phyloP scores from a whole-genome alignment of 1,140 invertebrate genomes.

The Stegodyphus dumicola region DNA sequence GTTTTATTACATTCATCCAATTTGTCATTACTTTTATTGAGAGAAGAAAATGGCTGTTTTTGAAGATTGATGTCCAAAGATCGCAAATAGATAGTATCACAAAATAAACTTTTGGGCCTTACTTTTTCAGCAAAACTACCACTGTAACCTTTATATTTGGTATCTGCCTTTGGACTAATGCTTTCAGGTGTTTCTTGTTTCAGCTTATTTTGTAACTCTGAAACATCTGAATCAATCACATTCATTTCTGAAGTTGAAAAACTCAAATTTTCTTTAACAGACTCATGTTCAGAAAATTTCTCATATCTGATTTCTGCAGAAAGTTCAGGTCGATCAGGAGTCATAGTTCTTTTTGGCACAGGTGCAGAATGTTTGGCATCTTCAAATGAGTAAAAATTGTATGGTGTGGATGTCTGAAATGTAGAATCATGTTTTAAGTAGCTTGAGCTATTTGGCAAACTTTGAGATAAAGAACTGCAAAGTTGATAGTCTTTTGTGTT shows the following conservation, averaged over 20 bases:
- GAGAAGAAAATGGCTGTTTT: slow-evolving; percentile 62
- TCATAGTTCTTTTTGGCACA: slow-evolving; percentile 2
- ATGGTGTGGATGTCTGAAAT: slow-evolving; percentile 33
- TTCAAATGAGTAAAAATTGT: background rate
- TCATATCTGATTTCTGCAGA: background rate
- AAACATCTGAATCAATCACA: background rate
- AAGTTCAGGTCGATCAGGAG: background rate
- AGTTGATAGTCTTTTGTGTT: background rate
- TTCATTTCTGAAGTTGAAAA: background rate
- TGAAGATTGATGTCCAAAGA: slow-evolving; percentile 63
- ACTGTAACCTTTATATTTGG: slow-evolving; percentile 62
- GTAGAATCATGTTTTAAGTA: background rate
- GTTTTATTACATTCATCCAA: slow-evolving; percentile 36
- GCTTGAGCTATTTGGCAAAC: slow-evolving; percentile 21
- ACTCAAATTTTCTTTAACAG: background rate
- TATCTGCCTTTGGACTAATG: slow-evolving; percentile 13
- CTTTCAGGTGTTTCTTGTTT: background rate
- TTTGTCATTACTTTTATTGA: slow-evolving; percentile 59
- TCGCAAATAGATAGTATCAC: slow-evolving; percentile 62
- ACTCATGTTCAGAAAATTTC: background rate
- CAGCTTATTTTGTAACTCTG: background rate
- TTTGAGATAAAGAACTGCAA: background rate
- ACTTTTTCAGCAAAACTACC: slow-evolving; percentile 63
- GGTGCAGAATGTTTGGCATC: slow-evolving; percentile 10
- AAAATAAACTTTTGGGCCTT: slow-evolving; percentile 58